phyloP scores from a whole-genome alignment of 2,888 invertebrate species.

The Pemphredon lugubris region DNA sequence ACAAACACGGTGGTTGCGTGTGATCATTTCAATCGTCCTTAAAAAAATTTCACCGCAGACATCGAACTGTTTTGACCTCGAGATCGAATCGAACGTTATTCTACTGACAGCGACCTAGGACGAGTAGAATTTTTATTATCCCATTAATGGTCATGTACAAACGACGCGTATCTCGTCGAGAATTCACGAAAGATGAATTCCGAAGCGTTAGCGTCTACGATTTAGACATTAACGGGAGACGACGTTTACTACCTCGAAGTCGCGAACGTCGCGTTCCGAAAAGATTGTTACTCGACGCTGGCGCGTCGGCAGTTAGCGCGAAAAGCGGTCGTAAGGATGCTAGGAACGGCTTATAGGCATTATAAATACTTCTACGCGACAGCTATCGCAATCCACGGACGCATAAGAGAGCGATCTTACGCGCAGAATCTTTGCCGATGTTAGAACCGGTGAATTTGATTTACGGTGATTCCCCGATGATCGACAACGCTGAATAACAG shows the following conservation, averaged over 20 bases:
- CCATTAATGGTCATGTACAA: too few relatives aligned
- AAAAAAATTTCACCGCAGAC: too few relatives aligned
- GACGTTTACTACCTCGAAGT: neutral
- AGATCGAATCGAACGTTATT: too few relatives aligned
- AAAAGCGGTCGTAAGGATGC: slow-evolving; percentile 6
- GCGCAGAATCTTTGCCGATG: neutral
- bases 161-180: too few relatives aligned
- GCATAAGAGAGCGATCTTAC: slow-evolving; percentile 5
- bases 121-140: too few relatives aligned
- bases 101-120: too few relatives aligned
- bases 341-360: slow-evolving; percentile 20
- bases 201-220: too few relatives aligned
- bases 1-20: too few relatives aligned
- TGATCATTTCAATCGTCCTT: too few relatives aligned
- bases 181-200: too few relatives aligned
- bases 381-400: slow-evolving; percentile 9
- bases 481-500: slow-evolving; percentile 22
- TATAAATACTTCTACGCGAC: slow-evolving; percentile 13
- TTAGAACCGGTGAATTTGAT: slow-evolving; percentile 30
- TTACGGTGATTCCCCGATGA: slow-evolving; percentile 18
- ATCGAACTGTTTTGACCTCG: too few relatives aligned
- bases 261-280: neutral
- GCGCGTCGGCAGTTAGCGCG: neutral
- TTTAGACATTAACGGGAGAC: slow-evolving; percentile 3
- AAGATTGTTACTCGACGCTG: neutral